A percentile compares a stretch with the other conserved stretches of the same genome.
Conservation (phyloP, 2,797 vertebrate genomes). For the Uromys caudimaculatus region DNA sequence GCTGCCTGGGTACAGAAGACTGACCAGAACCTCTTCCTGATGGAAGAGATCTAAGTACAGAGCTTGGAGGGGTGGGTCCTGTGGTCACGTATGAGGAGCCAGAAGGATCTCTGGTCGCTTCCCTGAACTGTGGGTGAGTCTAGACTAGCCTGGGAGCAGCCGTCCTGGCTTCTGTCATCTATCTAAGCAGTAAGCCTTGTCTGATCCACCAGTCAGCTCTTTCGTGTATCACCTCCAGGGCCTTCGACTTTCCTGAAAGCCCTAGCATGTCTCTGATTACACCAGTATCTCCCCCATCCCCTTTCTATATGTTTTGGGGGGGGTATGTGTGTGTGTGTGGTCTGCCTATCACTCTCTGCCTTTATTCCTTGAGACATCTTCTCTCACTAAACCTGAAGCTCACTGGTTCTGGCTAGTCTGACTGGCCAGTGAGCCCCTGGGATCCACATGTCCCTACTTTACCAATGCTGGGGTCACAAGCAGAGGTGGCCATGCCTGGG, state of each 20-base stretch:
- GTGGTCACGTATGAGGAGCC: neutral
- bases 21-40: neutral
- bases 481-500: neutral
- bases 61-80: neutral
- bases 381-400: neutral
- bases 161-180: neutral
- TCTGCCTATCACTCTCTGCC: neutral
- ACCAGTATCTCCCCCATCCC: neutral
- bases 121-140: neutral
- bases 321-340: neutral
- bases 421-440: neutral
- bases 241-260: neutral
- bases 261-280: neutral
- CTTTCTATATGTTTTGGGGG: neutral
- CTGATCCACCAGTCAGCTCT: neutral
- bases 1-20: neutral
- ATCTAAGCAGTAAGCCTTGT: neutral
- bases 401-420: neutral
- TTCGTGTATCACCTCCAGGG: neutral
- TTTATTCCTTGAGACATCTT: neutral
- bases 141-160: rapidly evolving
- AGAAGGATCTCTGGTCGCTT: neutral
- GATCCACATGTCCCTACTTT: neutral
- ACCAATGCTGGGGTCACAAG: neutral
- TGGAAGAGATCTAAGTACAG: neutral